phyloP scores from a whole-genome alignment of 2,113 vertebrate species.

The Clarias batrachus region DNA sequence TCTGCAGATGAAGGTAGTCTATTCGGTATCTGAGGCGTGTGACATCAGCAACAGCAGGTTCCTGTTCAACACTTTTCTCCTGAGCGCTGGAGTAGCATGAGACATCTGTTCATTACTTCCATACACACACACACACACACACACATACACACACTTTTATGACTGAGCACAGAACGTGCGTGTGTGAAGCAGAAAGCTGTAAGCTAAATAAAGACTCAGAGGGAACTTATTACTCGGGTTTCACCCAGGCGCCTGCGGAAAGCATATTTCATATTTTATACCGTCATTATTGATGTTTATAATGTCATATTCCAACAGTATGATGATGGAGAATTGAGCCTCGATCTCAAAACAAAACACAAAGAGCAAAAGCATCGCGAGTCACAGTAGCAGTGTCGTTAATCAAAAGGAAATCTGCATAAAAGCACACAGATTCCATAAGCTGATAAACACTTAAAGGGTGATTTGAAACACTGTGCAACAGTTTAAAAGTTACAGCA shows the following conservation, averaged over 20 bases:
- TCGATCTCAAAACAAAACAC: neutral
- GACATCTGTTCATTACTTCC: slow-evolving; percentile 19
- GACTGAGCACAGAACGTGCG: neutral
- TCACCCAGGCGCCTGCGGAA: neutral
- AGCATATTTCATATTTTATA: neutral
- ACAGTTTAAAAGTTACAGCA: neutral
- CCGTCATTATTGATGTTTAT: neutral
- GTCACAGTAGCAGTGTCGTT: neutral
- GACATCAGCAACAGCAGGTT: slow-evolving; percentile 17
- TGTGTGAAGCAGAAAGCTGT: neutral
- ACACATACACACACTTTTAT: neutral
- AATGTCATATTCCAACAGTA: neutral
- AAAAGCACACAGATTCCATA: neutral
- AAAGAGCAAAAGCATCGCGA: neutral
- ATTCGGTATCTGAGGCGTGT: neutral
- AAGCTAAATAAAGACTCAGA: slow-evolving; percentile 15
- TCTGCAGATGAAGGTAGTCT: neutral
- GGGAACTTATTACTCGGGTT: slow-evolving; percentile 4
- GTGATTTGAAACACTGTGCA: neutral
- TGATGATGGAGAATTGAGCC: neutral
- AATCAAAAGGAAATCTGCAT: neutral
- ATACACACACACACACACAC: neutral
- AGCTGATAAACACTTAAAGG: neutral
- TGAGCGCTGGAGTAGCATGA: neutral
- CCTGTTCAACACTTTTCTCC: slow-evolving; percentile 14